These are phyloP conservation scores for Thripadectes ignobilis DNA, from an alignment of 2,797 vertebrate species.

Conservation along the genomic window DNA sequence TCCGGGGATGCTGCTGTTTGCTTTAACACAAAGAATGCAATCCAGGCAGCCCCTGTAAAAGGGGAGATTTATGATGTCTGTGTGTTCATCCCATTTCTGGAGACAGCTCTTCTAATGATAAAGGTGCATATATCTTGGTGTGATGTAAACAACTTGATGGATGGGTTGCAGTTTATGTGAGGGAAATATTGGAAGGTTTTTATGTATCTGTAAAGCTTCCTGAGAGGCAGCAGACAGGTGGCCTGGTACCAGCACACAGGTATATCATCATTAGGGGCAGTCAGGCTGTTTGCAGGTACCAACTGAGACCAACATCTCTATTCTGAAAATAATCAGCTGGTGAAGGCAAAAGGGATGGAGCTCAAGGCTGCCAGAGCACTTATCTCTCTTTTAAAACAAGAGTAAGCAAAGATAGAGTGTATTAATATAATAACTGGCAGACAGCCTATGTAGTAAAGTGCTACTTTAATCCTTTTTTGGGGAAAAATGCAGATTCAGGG, in stretches of 20 bases:
- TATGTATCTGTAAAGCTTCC: slow-evolving; percentile 34
- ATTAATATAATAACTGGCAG: neutral
- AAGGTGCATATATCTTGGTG: slow-evolving; percentile 18
- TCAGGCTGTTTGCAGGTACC: neutral
- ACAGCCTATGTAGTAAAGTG: neutral
- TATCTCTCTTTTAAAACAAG: neutral
- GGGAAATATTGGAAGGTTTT: slow-evolving; percentile 42
- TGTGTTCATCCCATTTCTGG: slow-evolving; percentile 29
- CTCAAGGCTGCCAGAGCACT: slow-evolving; percentile 26
- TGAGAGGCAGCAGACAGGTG: slow-evolving; percentile 45
- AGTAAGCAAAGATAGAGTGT: neutral
- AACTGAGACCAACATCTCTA: neutral
- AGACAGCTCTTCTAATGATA: slow-evolving; percentile 49
- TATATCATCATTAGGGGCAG: slow-evolving; percentile 5
- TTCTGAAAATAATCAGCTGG: neutral
- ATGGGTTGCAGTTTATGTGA: slow-evolving; percentile 16
- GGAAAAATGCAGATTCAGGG: neutral
- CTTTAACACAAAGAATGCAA: neutral
- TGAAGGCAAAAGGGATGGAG: neutral
- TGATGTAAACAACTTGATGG: slow-evolving; percentile 57
- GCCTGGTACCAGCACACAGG: neutral
- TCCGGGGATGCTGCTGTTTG: neutral
- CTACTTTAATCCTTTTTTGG: neutral
- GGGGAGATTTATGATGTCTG: slow-evolving; percentile 41
- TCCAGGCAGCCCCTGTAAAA: neutral